A percentile compares a stretch with the other conserved stretches of the same genome.
Evolutionary conservation across 2,888 invertebrate genomes (phyloP).

Genomic region (Dolichopus griseipennis): DNA sequence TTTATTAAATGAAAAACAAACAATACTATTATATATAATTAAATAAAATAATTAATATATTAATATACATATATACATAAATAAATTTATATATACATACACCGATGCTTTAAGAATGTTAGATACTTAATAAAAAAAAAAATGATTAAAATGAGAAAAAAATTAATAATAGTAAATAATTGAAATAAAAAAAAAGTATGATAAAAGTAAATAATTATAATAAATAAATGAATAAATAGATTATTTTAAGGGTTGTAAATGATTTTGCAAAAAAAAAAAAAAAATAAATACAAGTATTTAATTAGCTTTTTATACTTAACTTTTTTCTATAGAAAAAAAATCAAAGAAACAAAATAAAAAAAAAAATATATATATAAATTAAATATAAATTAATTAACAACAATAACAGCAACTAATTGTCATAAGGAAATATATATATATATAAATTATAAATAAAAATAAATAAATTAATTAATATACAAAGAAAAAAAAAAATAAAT

Average conservation of each 20-base stretch:
- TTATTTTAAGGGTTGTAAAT: constrained; percentile 6
- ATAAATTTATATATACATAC: background rate
- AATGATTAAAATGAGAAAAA: background rate
- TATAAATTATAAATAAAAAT: background rate
- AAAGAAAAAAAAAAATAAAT: background rate
- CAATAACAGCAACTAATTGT: background rate
- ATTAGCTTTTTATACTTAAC: constrained; percentile 6
- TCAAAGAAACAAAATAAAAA: background rate
- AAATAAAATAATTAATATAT: too few species aligned
- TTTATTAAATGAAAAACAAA: too few species aligned
- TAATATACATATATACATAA: background rate
- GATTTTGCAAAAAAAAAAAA: constrained; percentile 19
- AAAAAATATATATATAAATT: background rate
- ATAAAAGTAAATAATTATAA: constrained; percentile 23
- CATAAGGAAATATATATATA: background rate
- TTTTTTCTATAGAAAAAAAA: constrained; percentile 2
- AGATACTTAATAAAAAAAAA: background rate
- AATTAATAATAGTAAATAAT: constrained; percentile 22
- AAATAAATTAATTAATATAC: background rate
- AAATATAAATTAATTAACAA: background rate
- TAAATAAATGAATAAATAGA: constrained; percentile 22
- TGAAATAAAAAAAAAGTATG: constrained; percentile 16
- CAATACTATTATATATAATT: too few species aligned
- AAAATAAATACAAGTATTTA: constrained; percentile 28
- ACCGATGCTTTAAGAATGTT: constrained; percentile 6